Evolutionary conservation across 2,888 invertebrate species (phyloP), one percentile per base, ranked within the genome.

Genomic region (Ophioninae sp.): DNA sequence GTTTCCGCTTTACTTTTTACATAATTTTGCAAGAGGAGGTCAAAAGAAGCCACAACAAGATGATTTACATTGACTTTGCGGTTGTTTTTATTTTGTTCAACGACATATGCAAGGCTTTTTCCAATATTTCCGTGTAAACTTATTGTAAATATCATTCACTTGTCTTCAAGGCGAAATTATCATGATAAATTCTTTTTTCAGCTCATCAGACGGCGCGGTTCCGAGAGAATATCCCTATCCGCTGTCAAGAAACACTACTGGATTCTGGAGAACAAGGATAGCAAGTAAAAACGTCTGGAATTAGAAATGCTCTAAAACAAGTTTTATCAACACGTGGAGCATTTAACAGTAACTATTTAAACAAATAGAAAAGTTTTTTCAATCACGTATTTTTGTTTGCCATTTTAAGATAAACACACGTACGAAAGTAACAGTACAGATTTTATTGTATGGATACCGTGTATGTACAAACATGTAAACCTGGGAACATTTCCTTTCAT

Each of bases 161-260:
- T 21, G 2, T 6, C 23, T 21, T 61, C 10, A 50, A 21, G 23
- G 5, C 6, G 21, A 37, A 37, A 41, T 44, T 20, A 39, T 41
- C 7, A 68, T 23, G 23, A 61, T 61, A 5, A 41, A 68, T 79
- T 75, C 59, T 21, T 72, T 72, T 82, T 83, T 76, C 64, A 87
- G 87, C 84, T 87, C 20, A 86, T 87, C 56, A 87, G 80, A 68
- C 82, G 82, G n/a, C 81, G 77, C 23, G 83, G 87, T 7, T n/a
- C 72, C 10, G 87, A 87, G 17, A 79, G 87, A 81, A 87, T 87
- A 30, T 68, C 87, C 6, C 65, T 87, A 7, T 6, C 83, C n/a
- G 84, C 81, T 0, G 87, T 87, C 17, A 87, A 86, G 67, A 86
- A 85, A 67, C 87, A 87, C 65, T 81, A 50, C 41, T 87, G 87